Base-by-base conservation (phyloP, 1,140 invertebrate genomes). In the Hyles euphorbiae region DNA sequence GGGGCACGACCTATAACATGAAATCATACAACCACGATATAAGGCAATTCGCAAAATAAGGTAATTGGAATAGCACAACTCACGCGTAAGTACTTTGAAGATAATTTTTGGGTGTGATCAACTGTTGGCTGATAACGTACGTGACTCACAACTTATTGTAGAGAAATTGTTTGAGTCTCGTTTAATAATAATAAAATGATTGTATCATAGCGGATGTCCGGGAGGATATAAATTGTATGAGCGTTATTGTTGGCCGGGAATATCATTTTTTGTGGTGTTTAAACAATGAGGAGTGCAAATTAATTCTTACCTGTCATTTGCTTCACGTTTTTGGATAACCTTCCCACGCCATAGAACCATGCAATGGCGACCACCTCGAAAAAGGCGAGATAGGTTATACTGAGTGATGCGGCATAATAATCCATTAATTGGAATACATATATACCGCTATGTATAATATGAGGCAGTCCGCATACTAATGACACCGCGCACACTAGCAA, bases 371-470 rank as follows among this genome's bases (percentile, higher is more conserved):
- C 94, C 10, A 97, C 93, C 91, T 98, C 96, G 80, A 98, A 97
- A 79, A 98, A 96, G 43, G 96, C 96, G 44, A 98, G 90, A 70
- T 97, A 96, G 91, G 97, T 97, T 44, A 98, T 94, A 6, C 96
- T 96, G 61, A 97, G 93, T 0, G 96, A 96, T 11, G 96, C 96
- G 5, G 96, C 94, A 81, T 97, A 98, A 81, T 97, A 96, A 79
- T 98, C 97, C 76, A 98, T 95, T 40, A 98, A 85, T 91, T 97
- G 95, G 82, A 98, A 98, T 74, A 96, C 95, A 74, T 96, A 98
- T 68, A 98, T 97, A 63, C 97, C 97, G 65, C 96, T 96, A 87
- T 96, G 92, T 63, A 96, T 94, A 45, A 97, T 92, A 87, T 96
- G 95, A 1, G 96, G 96, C 59, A 98, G 87, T 6, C 96, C 96